Percentiles rank a stretch among this genome's conserved stretches.
Evolutionary conservation across 2,797 vertebrate genomes (phyloP).

Genomic region (Acipenser oxyrinchus): DNA sequence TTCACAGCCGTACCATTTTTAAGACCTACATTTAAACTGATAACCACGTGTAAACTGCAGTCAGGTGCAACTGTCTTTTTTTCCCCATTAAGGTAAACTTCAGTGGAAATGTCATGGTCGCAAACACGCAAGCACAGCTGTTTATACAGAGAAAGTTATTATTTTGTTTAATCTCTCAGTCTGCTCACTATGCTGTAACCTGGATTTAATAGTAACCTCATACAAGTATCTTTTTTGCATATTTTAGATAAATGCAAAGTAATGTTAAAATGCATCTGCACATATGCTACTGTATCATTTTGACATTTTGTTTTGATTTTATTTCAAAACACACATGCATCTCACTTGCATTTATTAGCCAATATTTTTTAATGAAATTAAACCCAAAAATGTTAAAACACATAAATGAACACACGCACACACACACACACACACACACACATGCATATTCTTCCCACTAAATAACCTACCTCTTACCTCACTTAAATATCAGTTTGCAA

Average conservation of each 20-base stretch:
- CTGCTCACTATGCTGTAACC: too few species aligned
- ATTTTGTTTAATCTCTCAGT: too few species aligned
- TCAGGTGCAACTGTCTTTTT: too few species aligned
- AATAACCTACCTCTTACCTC: conserved; percentile 76
- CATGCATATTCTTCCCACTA: conserved; percentile 59
- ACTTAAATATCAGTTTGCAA: conserved; percentile 73
- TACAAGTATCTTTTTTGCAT: neutral
- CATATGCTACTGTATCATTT: too few species aligned
- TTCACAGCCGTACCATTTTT: too few species aligned
- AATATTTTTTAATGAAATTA: neutral
- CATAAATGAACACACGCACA: conserved; percentile 37
- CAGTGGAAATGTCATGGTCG: too few species aligned
- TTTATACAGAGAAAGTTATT: too few species aligned
- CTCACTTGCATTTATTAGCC: conserved; percentile 17
- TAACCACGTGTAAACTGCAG: too few species aligned
- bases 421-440: conserved; percentile 54
- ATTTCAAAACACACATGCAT: conserved; percentile 54
- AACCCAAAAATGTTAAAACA: conserved; percentile 5
- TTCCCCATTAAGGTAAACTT: too few species aligned
- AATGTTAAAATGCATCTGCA: neutral
- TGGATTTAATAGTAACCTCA: neutral
- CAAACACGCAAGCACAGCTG: too few species aligned
- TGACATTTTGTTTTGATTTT: too few species aligned
- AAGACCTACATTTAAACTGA: too few species aligned
- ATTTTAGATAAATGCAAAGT: neutral